Percentiles rank a stretch among this genome's conserved stretches.
phyloP scores from a whole-genome alignment of 2,888 invertebrate species.

The Linyphia triangularis region DNA sequence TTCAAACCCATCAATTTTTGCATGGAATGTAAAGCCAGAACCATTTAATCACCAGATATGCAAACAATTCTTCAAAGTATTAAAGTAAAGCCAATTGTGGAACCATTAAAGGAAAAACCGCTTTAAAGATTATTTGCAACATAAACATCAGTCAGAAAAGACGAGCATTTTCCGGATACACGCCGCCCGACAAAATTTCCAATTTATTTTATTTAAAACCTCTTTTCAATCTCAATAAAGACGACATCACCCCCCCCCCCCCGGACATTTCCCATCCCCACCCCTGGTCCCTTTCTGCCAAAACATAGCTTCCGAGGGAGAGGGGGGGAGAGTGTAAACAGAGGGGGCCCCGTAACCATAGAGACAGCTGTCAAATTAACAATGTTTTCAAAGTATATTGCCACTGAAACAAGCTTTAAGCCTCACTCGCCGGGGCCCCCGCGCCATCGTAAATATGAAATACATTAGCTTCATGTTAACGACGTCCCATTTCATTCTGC shows the following conservation, averaged over 20 bases:
- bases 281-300: neutral
- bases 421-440: constrained; percentile 43
- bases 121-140: constrained; percentile 1
- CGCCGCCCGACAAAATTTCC: neutral
- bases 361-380: constrained; percentile 75
- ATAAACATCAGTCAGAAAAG: neutral
- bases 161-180: neutral
- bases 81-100: no score
- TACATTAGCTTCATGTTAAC: constrained; percentile 74
- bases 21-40: no score
- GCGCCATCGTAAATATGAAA: constrained; percentile 74
- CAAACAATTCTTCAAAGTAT: no score
- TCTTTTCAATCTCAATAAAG: constrained; percentile 32
- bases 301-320: constrained; percentile 1
- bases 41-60: no score
- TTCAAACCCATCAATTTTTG: no score
- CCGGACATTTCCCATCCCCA: constrained; percentile 36
- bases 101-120: no score
- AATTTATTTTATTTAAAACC: neutral
- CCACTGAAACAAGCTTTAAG: constrained; percentile 74
- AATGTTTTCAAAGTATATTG: constrained; percentile 76
- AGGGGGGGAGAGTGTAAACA: constrained; percentile 59
- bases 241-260: constrained; percentile 42
- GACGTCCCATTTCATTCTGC: constrained; percentile 62
- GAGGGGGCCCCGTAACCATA: constrained; percentile 67